A percentile compares a stretch with the other conserved stretches of the same genome.
These are phyloP conservation scores for Lordiphosa andalusiaca DNA, from an alignment of 2,888 invertebrate species.

Conservation along the genomic window DNA sequence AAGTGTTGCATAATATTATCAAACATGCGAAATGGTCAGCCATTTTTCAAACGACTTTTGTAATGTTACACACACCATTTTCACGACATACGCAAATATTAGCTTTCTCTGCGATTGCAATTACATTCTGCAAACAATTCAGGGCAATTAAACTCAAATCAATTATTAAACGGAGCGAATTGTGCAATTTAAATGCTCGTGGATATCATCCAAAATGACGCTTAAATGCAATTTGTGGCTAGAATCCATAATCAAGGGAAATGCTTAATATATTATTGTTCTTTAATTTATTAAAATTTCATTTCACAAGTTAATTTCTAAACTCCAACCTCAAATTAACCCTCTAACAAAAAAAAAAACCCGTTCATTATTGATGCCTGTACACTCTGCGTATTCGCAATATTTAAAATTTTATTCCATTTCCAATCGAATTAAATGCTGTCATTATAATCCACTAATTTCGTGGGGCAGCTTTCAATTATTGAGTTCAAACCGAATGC, in stretches of 20 bases:
- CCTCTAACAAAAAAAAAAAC: constrained; percentile 15
- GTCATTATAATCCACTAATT: constrained; percentile 7
- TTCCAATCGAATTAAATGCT: constrained; percentile 4
- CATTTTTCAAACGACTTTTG: constrained; percentile 35
- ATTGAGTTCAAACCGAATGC: constrained; percentile 7
- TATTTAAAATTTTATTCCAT: constrained; percentile 24
- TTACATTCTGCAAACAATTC: constrained; percentile 46
- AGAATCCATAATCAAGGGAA: background rate
- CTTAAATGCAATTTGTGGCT: background rate
- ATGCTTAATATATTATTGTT: constrained; percentile 16
- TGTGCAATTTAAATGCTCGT: constrained; percentile 2
- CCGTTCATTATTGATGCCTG: constrained; percentile 18
- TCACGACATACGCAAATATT: constrained; percentile 11
- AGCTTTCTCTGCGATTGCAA: constrained; percentile 4
- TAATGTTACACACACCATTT: constrained; percentile 24
- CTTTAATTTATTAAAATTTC: constrained; percentile 15
- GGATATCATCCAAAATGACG: constrained; percentile 34
- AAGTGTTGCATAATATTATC: constrained; percentile 72
- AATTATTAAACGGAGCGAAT: constrained; percentile 32
- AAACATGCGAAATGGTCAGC: constrained; percentile 43
- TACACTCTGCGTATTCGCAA: constrained; percentile 59
- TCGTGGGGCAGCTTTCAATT: constrained; percentile 11
- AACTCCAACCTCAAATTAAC: constrained; percentile 15
- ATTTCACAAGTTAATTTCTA: constrained; percentile 2
- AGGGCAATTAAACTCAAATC: constrained; percentile 65